These are phyloP conservation scores for Rhinogobius similis DNA, from an alignment of 2,113 vertebrate species.

Conservation along the genomic window DNA sequence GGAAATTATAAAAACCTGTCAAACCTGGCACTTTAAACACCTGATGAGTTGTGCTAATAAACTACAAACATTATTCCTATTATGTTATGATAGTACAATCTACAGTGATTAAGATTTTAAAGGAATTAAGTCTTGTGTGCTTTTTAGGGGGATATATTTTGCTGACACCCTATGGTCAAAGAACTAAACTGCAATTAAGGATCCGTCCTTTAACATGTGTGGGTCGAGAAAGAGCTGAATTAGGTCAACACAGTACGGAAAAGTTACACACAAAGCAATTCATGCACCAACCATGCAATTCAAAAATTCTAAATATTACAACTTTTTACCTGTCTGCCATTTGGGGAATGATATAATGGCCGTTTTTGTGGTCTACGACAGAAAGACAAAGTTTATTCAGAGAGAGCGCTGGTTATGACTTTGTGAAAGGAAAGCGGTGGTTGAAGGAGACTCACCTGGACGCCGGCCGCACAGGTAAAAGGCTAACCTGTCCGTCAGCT, in stretches of 20 bases:
- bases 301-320: not conserved
- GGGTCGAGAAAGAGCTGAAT: slow-evolving; percentile 1
- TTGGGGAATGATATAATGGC: slow-evolving; percentile 98
- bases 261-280: slow-evolving; percentile 3
- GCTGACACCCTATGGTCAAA: slow-evolving; percentile 66
- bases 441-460: slow-evolving; percentile 81
- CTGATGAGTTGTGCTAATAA: too few relatives aligned
- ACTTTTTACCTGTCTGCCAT: slow-evolving; percentile 96
- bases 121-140: slow-evolving; percentile 5
- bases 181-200: slow-evolving; percentile 48
- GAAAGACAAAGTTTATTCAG: not conserved
- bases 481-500: slow-evolving; percentile 94
- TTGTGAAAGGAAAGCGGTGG: not conserved
- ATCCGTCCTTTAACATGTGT: not conserved
- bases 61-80: too few relatives aligned
- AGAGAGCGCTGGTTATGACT: not conserved
- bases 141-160: slow-evolving; percentile 15
- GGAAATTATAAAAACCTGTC: too few relatives aligned
- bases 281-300: slow-evolving; percentile 20
- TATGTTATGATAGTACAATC: too few relatives aligned
- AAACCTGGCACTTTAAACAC: too few relatives aligned
- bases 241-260: slow-evolving; percentile 4
- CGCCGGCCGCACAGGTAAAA: slow-evolving; percentile 97
- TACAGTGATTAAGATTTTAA: slow-evolving; percentile 10
- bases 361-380: slow-evolving; percentile 94